Conservation (phyloP, 2,888 invertebrate genomes). For the Branchellion lobata region DNA sequence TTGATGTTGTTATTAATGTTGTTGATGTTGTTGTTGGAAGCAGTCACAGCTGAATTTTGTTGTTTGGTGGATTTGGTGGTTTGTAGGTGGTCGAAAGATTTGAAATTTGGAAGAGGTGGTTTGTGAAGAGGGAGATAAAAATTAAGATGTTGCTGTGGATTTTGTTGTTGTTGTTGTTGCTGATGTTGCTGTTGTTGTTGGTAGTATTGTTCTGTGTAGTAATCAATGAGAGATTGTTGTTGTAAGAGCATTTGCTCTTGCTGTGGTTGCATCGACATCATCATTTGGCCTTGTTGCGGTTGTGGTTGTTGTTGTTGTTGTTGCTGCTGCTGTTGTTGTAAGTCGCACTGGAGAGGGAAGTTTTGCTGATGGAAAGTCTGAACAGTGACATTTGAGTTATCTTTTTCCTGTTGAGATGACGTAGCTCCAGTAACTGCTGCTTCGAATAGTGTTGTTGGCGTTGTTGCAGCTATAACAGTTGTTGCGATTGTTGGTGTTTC, state of each 20-base stretch:
- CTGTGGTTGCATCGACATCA: no score
- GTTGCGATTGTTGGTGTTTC: neutral
- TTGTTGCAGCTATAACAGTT: neutral
- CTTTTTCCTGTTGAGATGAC: neutral
- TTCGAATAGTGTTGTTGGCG: neutral
- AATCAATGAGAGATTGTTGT: constrained; percentile 19
- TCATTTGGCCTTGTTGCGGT: neutral
- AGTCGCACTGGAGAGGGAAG: constrained; percentile 1
- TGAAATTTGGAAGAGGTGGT: neutral
- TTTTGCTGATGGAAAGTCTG: constrained; percentile 25
- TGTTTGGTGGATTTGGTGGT: neutral
- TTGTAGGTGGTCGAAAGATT: neutral
- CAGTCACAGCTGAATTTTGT: neutral
- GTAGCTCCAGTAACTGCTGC: neutral
- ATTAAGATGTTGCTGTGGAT: neutral
- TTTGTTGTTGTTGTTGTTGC: neutral
- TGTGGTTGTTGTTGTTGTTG: constrained; percentile 30
- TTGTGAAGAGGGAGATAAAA: neutral
- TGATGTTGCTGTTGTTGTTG: constrained; percentile 18
- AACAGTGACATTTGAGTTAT: constrained; percentile 13
- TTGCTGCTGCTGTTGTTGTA: constrained; percentile 29
- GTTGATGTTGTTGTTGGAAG: neutral
- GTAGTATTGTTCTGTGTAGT: constrained; percentile 20
- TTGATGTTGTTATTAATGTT: neutral
- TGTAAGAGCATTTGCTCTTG: neutral